Conservation (phyloP, 2,797 vertebrate species). For the Mormyrus proboscirostris region DNA sequence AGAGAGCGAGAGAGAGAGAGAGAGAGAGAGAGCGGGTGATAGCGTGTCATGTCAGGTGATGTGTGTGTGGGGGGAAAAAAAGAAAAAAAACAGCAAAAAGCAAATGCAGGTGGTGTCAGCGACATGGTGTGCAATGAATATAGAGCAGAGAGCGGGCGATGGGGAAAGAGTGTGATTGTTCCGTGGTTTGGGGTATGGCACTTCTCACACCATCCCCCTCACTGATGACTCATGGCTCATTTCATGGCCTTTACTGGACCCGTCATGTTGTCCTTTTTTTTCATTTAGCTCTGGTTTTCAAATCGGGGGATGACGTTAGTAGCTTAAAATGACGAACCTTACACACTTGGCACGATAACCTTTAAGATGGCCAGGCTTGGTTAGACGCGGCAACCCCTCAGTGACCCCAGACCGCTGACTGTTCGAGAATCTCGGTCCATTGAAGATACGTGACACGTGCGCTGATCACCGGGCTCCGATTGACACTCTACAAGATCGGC, state of each 20-base stretch:
- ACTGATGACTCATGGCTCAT: conserved; percentile 41
- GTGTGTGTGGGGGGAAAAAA: conserved; percentile 23
- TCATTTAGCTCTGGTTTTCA: background rate
- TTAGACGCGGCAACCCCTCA: background rate
- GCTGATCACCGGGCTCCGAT: background rate
- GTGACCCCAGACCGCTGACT: background rate
- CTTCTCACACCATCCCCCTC: conserved; percentile 39
- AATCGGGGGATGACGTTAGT: background rate
- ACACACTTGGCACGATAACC: background rate
- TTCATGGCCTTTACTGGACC: background rate
- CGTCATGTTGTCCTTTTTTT: background rate
- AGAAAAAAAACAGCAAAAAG: conserved; percentile 22
- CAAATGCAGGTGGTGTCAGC: background rate
- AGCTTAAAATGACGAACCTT: background rate
- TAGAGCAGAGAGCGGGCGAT: conserved; percentile 4
- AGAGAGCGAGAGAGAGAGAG: conserved; percentile 8
- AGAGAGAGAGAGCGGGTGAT: conserved; percentile 16
- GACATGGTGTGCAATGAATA: background rate
- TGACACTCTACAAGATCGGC: background rate
- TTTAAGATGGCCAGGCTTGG: background rate
- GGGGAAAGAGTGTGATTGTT: conserved; percentile 41
- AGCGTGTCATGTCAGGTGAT: background rate
- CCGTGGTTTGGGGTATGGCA: conserved; percentile 18
- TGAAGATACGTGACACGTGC: background rate
- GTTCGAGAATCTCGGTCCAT: background rate